phyloP scores from a whole-genome alignment of 2,113 vertebrate species.

The Eudyptes chrysolophus region DNA sequence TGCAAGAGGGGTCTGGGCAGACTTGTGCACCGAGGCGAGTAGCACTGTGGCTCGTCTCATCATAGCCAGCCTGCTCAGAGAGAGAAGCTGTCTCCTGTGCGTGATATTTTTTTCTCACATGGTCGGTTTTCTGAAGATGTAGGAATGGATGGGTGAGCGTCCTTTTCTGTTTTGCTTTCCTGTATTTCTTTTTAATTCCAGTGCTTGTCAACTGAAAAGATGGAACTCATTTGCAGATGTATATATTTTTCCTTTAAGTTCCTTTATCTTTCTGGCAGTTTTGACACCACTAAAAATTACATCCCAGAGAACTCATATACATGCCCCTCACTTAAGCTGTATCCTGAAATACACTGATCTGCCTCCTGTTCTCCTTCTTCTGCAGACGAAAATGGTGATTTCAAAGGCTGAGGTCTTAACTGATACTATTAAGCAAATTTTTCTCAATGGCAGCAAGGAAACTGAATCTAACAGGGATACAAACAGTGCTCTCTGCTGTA shows the following conservation, averaged over 20 bases:
- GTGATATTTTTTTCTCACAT: background rate
- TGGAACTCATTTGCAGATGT: background rate
- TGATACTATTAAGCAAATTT: background rate
- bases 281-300: background rate
- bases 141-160: background rate
- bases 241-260: background rate
- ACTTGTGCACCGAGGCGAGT: background rate
- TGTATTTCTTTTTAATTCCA: background rate
- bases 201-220: background rate
- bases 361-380: background rate
- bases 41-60: background rate
- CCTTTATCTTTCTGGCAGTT: background rate
- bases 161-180: background rate
- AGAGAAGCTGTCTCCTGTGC: background rate
- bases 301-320: background rate
- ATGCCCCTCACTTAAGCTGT: background rate
- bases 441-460: background rate
- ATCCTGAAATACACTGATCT: background rate
- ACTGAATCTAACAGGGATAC: background rate
- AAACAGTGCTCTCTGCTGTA: background rate
- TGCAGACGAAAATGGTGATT: background rate
- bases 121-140: constrained; percentile 15
- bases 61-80: background rate
- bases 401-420: background rate
- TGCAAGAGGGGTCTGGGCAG: background rate